Conservation (phyloP, 2,113 vertebrate species). For the Megaceryle maxima region DNA sequence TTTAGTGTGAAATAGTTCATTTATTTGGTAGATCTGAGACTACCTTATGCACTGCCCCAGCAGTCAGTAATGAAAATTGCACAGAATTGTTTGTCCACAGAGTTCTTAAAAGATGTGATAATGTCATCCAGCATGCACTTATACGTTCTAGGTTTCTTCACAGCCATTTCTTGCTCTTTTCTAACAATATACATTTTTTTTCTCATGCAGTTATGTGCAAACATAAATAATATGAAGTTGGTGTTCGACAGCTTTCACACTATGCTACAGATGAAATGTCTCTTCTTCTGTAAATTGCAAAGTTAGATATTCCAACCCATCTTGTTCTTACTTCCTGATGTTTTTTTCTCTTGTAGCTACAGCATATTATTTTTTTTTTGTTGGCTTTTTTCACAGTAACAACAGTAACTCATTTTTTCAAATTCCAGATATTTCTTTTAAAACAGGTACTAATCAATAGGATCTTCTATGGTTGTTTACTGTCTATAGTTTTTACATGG, state of each 20-base stretch:
- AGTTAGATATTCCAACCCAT: neutral
- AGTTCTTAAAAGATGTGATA: neutral
- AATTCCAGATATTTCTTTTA: neutral
- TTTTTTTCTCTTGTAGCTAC: neutral
- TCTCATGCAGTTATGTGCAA: neutral
- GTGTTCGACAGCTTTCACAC: neutral
- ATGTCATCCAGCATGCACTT: neutral
- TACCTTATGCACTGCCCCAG: neutral
- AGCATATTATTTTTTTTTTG: neutral
- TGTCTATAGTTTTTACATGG: neutral
- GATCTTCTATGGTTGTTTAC: constrained; percentile 14
- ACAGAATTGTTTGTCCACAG: neutral
- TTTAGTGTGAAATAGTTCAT: neutral
- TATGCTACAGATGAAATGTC: neutral
- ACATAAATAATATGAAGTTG: neutral
- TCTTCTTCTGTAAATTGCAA: neutral
- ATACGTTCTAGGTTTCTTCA: neutral
- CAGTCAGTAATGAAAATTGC: neutral
- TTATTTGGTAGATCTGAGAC: neutral
- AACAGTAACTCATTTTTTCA: neutral
- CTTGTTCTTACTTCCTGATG: neutral
- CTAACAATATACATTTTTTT: neutral
- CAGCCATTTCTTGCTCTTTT: neutral
- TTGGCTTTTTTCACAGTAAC: neutral
- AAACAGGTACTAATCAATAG: constrained; percentile 28